These are phyloP conservation scores for Martes martes DNA, from an alignment of 2,113 vertebrate genomes.

Conservation along the genomic window DNA sequence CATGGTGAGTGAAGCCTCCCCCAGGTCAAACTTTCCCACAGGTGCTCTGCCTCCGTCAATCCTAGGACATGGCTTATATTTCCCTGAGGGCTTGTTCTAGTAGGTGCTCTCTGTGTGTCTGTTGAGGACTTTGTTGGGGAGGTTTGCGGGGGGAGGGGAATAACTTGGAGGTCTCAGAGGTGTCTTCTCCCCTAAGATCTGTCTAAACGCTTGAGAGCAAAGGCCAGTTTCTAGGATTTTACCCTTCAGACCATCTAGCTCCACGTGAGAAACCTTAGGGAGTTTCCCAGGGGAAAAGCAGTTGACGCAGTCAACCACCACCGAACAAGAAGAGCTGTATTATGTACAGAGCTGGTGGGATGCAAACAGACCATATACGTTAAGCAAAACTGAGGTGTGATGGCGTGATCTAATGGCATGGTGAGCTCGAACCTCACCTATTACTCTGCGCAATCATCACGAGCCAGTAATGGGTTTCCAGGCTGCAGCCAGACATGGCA, in stretches of 20 bases:
- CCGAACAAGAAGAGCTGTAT: rapidly evolving
- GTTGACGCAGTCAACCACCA: neutral
- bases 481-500: neutral
- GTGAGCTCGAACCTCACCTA: neutral
- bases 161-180: neutral
- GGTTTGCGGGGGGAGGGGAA: neutral
- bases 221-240: neutral
- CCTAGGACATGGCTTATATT: neutral
- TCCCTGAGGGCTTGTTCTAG: neutral
- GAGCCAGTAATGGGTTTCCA: neutral
- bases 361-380: rapidly evolving
- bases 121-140: neutral
- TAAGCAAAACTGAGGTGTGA: neutral
- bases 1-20: rapidly evolving
- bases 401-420: too few relatives aligned
- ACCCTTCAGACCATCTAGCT: neutral
- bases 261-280: neutral
- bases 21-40: neutral
- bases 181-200: neutral
- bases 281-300: neutral
- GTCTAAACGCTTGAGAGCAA: neutral
- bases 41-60: neutral
- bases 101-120: neutral
- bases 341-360: neutral
- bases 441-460: neutral